Evolutionary conservation across 2,888 invertebrate species (phyloP), one percentile per base, ranked within the genome.

Genomic region (Nomada ruficornis): DNA sequence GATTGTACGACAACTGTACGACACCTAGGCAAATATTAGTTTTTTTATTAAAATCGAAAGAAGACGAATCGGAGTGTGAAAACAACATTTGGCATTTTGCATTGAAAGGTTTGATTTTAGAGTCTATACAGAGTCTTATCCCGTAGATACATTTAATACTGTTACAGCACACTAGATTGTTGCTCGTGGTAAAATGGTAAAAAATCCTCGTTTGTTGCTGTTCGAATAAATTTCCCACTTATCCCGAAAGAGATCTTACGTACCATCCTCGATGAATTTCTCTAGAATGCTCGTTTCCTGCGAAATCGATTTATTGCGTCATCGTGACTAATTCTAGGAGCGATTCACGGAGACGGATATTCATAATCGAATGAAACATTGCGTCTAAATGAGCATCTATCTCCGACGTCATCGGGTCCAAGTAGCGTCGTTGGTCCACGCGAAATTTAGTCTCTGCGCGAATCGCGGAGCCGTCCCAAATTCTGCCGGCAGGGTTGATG

Each of bases 401-500:
- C 29, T 57, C 63, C 44, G n/a, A 15, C 9, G 26, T 47, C 29
- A 29, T 47, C 44, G 18, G 11, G 29, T 44, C 44, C 70, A 57
- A 77, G 29, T 54, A 26, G 60, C 52, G 26, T 44, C 29, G 10
- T 7, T 42, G 26, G 13, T 20, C 18, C 11, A 26, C 15, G 60
- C 23, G 54, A 63, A n/a, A 36, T 36, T 9, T 5, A 15, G 63
- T 60, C 47, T 42, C 50, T 47, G 36, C 47, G 69, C 11, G 20
- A 50, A 23, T 23, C 50, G 2, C 52, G 52, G 13, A 20, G 10
- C 55, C 36, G 36, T 47, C 29, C 47, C 23, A 47, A 47, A 10
- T 47, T 29, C 59, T 5, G 4, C 15, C n/a, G 36, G 59, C 65
- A 55, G 44, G 42, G 76, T 84, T 82, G 84, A 79, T 69, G 72